Conservation (phyloP, 1,140 invertebrate species). For the Neotoxoptera formosana region DNA sequence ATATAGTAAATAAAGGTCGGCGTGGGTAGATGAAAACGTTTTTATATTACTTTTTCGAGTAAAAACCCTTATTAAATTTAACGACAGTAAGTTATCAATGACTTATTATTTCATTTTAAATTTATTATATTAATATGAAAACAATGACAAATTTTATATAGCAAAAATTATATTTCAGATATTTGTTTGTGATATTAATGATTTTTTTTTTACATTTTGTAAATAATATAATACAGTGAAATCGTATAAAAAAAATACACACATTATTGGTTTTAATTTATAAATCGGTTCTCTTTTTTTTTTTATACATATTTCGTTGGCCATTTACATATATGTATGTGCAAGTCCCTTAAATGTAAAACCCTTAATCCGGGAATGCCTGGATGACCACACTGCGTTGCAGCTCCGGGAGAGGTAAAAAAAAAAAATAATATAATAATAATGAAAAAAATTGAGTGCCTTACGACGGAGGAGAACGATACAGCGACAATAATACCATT, state of each 20-base stretch:
- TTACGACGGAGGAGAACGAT: not conserved
- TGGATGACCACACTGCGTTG: not conserved
- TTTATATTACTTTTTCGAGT: not conserved
- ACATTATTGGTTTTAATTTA: conserved; percentile 11
- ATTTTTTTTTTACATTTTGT: not conserved
- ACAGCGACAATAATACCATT: not conserved
- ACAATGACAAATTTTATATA: not conserved
- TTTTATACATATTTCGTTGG: not conserved
- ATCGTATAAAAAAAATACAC: not conserved
- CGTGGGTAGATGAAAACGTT: not conserved
- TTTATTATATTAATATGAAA: not conserved
- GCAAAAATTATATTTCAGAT: not conserved
- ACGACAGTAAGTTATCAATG: not conserved
- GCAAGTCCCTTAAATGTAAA: not conserved
- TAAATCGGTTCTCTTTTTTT: not conserved
- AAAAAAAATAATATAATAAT: not conserved
- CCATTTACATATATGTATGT: not conserved
- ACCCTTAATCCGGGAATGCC: not conserved
- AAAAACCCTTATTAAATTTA: not conserved
- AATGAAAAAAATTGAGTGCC: not conserved
- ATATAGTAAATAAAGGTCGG: not conserved
- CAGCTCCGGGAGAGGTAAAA: not conserved
- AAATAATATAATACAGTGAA: not conserved
- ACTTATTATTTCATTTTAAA: not conserved
- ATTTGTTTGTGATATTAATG: not conserved